Conservation (phyloP, 2,888 invertebrate species). For the Ecliptopera silaceata region DNA sequence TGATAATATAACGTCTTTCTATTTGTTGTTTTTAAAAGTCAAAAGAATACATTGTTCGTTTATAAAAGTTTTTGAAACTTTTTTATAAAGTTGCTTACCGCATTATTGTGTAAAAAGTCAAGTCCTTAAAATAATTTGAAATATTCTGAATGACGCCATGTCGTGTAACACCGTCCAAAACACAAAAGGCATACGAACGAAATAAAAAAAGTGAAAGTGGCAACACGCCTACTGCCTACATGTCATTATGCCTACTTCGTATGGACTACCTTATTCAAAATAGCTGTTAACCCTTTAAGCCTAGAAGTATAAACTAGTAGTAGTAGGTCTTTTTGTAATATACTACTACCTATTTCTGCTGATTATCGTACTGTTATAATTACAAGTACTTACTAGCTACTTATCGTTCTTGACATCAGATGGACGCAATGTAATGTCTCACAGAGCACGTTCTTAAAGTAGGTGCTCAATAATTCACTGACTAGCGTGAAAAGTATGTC, state of each 20-base stretch:
- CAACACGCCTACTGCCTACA: conserved; percentile 47
- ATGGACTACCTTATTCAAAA: conserved; percentile 25
- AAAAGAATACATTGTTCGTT: not conserved
- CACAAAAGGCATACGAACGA: conserved; percentile 78
- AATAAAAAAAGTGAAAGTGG: conserved; percentile 77
- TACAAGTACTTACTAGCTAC: too few relatives aligned
- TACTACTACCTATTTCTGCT: too few relatives aligned
- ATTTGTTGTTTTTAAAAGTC: too few relatives aligned
- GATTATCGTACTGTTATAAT: too few relatives aligned
- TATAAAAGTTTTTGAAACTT: not conserved
- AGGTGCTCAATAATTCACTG: too few relatives aligned
- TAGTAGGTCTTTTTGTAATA: too few relatives aligned
- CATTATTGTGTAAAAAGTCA: not conserved
- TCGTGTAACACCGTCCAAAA: conserved; percentile 68
- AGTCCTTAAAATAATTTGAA: not conserved
- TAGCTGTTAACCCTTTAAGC: conserved; percentile 4
- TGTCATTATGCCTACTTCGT: conserved; percentile 18
- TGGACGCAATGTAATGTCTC: too few relatives aligned
- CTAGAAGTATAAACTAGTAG: too few relatives aligned
- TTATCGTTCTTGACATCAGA: too few relatives aligned
- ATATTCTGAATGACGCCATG: conserved; percentile 30
- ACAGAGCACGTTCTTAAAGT: too few relatives aligned
- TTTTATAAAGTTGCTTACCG: not conserved
- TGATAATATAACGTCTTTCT: too few relatives aligned
- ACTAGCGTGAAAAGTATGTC: too few relatives aligned